Evolutionary conservation across 2,113 vertebrate genomes (phyloP).

Genomic region (Datnioides undecimradiatus): DNA sequence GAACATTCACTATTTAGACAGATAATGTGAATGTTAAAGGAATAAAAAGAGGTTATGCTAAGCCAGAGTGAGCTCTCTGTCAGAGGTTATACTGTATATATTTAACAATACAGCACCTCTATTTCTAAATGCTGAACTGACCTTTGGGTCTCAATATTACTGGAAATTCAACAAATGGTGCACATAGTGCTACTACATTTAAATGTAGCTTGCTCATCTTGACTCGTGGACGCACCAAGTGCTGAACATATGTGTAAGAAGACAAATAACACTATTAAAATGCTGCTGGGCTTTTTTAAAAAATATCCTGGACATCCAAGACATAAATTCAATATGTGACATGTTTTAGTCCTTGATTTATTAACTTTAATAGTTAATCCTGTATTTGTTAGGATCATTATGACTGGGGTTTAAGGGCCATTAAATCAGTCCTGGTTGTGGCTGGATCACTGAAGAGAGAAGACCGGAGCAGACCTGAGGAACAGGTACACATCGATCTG

Average conservation of each 20-base stretch:
- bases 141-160: neutral
- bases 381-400: slow-evolving; percentile 81
- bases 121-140: neutral
- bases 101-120: neutral
- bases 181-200: neutral
- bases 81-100: neutral
- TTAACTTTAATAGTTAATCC: neutral
- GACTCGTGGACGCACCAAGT: too few relatives aligned
- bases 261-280: neutral
- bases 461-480: slow-evolving; percentile 81
- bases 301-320: neutral
- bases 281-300: neutral
- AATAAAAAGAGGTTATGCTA: neutral
- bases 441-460: slow-evolving; percentile 85
- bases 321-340: neutral
- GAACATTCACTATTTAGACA: neutral
- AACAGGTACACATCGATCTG: slow-evolving; percentile 79
- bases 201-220: neutral
- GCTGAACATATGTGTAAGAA: too few relatives aligned
- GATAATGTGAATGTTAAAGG: neutral
- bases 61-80: neutral
- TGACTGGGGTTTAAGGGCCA: slow-evolving; percentile 83
- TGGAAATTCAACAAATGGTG: neutral
- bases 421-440: slow-evolving; percentile 85
- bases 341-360: neutral